Percentiles rank a stretch among this genome's conserved stretches.
Evolutionary conservation across 2,797 vertebrate genomes (phyloP).

Genomic region (Halcyon smyrnensis): DNA sequence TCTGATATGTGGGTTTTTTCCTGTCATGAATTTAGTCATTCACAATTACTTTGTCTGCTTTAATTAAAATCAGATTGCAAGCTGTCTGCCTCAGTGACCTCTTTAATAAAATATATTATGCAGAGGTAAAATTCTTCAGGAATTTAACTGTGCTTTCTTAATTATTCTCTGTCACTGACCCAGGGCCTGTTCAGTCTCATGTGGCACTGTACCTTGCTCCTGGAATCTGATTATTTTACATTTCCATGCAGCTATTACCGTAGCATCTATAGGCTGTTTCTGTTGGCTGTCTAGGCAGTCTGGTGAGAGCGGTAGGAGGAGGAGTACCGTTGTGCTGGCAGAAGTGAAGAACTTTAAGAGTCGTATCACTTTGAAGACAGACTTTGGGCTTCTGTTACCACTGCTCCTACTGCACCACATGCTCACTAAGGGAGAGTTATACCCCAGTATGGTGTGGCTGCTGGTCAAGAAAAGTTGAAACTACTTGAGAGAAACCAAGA

Average conservation of each 20-base stretch:
- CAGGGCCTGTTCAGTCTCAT: background rate
- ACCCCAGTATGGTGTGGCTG: background rate
- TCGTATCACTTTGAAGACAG: background rate
- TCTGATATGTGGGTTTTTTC: background rate
- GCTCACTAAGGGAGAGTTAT: background rate
- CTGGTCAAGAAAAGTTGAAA: background rate
- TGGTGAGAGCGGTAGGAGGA: background rate
- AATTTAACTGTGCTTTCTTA: background rate
- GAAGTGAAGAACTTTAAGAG: background rate
- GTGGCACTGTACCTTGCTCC: rapidly evolving
- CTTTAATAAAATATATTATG: background rate
- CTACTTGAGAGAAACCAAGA: background rate
- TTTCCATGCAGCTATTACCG: background rate
- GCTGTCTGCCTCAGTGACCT: background rate
- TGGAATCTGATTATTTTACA: background rate
- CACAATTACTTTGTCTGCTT: background rate
- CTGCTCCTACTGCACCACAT: background rate
- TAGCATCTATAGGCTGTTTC: background rate
- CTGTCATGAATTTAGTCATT: background rate
- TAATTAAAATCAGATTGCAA: background rate
- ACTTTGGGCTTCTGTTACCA: background rate
- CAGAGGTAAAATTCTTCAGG: background rate
- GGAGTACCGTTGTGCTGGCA: background rate
- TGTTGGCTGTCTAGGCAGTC: background rate
- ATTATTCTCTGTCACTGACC: background rate